Percentiles rank a stretch among this genome's conserved stretches.
Conservation (phyloP, 2,797 vertebrate species). For the Lerista edwardsae region DNA sequence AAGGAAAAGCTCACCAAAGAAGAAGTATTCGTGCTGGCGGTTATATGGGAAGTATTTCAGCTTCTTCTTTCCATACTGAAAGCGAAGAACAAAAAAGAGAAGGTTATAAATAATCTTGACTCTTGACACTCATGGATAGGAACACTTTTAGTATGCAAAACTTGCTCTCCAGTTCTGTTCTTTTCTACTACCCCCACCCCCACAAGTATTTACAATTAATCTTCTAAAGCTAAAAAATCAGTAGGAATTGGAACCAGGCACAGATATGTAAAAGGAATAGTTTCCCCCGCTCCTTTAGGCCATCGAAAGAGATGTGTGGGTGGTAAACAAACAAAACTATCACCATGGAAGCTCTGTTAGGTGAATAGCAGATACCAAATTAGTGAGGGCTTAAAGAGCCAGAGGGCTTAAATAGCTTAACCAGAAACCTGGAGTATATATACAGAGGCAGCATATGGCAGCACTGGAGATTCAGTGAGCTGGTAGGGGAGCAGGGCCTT, state of each 20-base stretch:
- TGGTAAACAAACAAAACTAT: background rate
- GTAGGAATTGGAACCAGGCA: background rate
- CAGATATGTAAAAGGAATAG: background rate
- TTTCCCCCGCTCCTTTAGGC: background rate
- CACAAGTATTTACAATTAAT: background rate
- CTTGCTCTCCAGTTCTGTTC: background rate
- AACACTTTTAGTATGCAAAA: background rate
- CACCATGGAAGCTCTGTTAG: background rate
- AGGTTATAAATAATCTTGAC: constrained; percentile 19
- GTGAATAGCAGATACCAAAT: background rate
- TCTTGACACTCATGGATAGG: background rate
- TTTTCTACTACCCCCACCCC: background rate
- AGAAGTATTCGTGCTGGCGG: constrained; percentile 94
- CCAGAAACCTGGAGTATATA: background rate
- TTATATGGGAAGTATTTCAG: constrained; percentile 93
- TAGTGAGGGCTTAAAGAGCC: background rate
- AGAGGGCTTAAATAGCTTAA: background rate
- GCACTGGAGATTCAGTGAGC: too few relatives aligned
- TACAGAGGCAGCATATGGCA: background rate
- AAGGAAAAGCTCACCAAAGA: constrained; percentile 83
- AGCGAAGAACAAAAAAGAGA: constrained; percentile 48
- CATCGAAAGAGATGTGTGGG: background rate
- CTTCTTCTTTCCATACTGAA: constrained; percentile 93
- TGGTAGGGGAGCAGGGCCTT: too few relatives aligned
- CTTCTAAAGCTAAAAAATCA: background rate